These are phyloP conservation scores for Calameuta idolon DNA, from an alignment of 2,888 invertebrate genomes.

Conservation along the genomic window DNA sequence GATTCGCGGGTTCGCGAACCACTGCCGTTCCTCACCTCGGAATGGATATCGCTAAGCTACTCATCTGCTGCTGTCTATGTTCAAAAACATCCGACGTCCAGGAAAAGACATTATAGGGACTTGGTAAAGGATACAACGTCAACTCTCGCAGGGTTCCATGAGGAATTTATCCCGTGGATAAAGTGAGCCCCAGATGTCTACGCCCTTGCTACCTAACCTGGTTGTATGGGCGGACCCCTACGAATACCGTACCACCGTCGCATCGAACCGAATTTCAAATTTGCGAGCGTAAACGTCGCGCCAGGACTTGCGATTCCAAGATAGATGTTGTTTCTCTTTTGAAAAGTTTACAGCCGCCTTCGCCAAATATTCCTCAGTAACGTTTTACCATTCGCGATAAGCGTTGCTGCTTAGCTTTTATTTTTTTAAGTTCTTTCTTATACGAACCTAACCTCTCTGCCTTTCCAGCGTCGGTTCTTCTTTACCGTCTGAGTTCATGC, in stretches of 20 bases:
- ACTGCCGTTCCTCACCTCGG: slow-evolving; percentile 13
- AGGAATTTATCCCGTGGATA: neutral
- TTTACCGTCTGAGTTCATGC: neutral
- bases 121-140: neutral
- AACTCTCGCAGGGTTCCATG: neutral
- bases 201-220: neutral
- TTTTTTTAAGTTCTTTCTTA: neutral
- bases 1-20: slow-evolving; percentile 22
- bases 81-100: neutral
- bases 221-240: neutral
- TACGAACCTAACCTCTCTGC: neutral
- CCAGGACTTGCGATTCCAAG: neutral
- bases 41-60: neutral
- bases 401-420: neutral
- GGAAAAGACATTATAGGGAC: neutral
- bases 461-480: neutral
- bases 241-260: slow-evolving; percentile 1
- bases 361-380: neutral
- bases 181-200: neutral
- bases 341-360: neutral
- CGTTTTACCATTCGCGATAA: neutral
- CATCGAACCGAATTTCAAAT: slow-evolving; percentile 25
- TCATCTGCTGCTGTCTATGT: neutral
- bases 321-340: neutral
- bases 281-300: slow-evolving; percentile 1